phyloP scores from a whole-genome alignment of 2,888 invertebrate species.

The Apantesis nais region DNA sequence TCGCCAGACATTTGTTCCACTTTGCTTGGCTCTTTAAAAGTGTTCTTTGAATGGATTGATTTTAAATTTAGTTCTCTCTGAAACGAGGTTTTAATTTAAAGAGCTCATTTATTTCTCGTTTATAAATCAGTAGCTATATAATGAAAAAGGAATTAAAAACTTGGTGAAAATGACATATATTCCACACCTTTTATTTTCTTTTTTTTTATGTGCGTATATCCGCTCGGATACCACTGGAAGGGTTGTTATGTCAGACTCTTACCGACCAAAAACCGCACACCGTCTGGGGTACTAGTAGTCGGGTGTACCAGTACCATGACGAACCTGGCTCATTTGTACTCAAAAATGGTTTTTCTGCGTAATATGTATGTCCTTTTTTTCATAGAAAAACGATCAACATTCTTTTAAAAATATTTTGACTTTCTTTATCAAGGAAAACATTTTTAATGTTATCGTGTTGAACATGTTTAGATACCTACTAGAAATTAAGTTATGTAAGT shows the following conservation, averaged over 20 bases:
- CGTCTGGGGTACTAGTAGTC: no score
- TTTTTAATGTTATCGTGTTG: background rate
- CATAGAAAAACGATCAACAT: no score
- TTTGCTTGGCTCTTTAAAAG: slow-evolving; percentile 51
- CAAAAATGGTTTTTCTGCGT: no score
- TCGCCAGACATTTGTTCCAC: slow-evolving; percentile 51
- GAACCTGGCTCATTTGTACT: no score
- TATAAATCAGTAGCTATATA: background rate
- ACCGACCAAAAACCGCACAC: no score
- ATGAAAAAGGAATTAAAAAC: background rate
- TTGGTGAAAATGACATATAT: no score
- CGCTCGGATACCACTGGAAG: no score
- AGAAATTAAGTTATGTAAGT: background rate
- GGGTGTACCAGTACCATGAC: no score
- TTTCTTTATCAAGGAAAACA: background rate
- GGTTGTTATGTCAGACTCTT: no score
- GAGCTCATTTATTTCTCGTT: background rate
- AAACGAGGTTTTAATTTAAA: background rate
- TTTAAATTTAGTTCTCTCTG: slow-evolving; percentile 46
- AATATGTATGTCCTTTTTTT: no score
- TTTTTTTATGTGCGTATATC: no score
- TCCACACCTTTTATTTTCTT: no score
- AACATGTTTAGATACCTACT: background rate
- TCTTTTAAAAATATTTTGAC: background rate
- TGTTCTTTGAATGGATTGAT: slow-evolving; percentile 39